These are phyloP conservation scores for Synchiropus splendidus DNA, from an alignment of 2,113 vertebrate species.

Conservation along the genomic window DNA sequence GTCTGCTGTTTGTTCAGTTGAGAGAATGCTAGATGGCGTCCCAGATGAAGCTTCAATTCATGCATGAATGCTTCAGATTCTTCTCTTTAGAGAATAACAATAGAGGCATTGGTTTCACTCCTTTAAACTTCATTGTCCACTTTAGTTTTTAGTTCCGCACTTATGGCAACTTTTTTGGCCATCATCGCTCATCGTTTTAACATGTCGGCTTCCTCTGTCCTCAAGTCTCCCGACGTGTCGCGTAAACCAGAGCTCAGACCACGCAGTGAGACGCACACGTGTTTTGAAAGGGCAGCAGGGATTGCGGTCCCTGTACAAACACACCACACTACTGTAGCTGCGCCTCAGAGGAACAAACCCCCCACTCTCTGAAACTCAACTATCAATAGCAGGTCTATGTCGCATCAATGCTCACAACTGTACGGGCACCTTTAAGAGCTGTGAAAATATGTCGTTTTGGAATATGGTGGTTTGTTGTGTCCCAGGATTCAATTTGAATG, in stretches of 20 bases:
- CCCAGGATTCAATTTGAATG: background rate
- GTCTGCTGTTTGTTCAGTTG: no score
- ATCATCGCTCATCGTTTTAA: no score
- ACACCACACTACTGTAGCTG: slow-evolving; percentile 47
- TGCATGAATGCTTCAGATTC: no score
- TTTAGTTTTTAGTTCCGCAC: no score
- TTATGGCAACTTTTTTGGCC: no score
- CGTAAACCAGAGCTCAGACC: slow-evolving; percentile 15
- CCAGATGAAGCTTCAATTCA: no score
- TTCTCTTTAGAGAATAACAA: no score
- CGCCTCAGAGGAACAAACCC: slow-evolving; percentile 21
- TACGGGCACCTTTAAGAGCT: slow-evolving; percentile 6
- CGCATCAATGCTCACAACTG: background rate
- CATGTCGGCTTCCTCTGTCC: no score
- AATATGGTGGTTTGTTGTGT: background rate
- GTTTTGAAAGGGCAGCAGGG: slow-evolving; percentile 32
- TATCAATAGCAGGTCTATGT: slow-evolving; percentile 49
- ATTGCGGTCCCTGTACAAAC: slow-evolving; percentile 44
- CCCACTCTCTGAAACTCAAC: background rate
- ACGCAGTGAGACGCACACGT: slow-evolving; percentile 25
- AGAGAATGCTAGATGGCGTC: no score
- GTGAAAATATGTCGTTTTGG: no score
- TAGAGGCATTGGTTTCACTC: no score
- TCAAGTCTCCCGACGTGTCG: slow-evolving; percentile 2
- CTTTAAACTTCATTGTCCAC: no score